Conservation (phyloP, 2,113 vertebrate genomes). For the Ctenomys sociabilis region DNA sequence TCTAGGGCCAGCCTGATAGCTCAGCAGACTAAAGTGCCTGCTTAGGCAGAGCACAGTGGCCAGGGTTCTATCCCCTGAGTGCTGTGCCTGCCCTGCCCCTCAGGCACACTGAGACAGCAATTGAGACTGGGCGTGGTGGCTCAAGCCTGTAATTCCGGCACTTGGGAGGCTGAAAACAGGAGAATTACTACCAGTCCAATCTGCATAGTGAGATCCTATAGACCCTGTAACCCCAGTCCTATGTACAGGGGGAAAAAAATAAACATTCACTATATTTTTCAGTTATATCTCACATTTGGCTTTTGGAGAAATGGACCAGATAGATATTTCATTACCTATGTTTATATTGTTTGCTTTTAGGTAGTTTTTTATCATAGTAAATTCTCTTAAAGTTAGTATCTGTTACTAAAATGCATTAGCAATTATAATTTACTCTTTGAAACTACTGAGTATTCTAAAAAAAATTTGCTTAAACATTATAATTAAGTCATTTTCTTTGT, state of each 20-base stretch:
- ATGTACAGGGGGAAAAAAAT: too few species aligned
- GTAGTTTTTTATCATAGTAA: not conserved
- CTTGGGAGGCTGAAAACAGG: too few species aligned
- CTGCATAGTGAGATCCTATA: too few species aligned
- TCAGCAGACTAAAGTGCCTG: too few species aligned
- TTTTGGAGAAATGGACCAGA: slow-evolving; percentile 5
- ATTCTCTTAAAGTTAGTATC: not conserved
- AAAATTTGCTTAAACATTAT: slow-evolving; percentile 6
- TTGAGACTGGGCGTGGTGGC: too few species aligned
- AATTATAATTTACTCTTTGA: not conserved
- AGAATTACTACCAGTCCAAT: too few species aligned
- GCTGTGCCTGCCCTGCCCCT: too few species aligned
- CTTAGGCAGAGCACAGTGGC: too few species aligned
- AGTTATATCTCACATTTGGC: not conserved
- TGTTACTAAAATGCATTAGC: not conserved
- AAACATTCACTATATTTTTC: not conserved
- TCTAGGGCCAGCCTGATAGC: not conserved
- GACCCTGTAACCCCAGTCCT: too few species aligned
- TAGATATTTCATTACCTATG: not conserved
- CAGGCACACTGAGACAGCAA: too few species aligned
- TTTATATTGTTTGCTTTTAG: not conserved
- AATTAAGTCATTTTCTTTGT: not conserved
- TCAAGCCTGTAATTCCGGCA: too few species aligned
- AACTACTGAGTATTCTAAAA: not conserved
- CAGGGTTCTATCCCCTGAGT: too few species aligned